phyloP scores from a whole-genome alignment of 2,888 invertebrate species.

The Cenopis cana region DNA sequence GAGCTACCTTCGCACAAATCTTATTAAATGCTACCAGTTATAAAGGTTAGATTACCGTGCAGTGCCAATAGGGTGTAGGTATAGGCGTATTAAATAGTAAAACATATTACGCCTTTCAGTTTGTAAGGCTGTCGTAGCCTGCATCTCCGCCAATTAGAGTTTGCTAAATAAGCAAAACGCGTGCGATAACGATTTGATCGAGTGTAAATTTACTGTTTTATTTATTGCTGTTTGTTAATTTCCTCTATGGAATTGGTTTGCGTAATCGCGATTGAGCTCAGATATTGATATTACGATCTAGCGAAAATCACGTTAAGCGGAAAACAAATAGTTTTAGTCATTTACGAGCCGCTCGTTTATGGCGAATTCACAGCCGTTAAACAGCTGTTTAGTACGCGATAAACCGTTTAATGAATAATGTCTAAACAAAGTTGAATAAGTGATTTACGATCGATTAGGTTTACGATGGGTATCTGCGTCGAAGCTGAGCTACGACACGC shows the following conservation, averaged over 20 bases:
- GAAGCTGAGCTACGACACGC: slow-evolving; percentile 49
- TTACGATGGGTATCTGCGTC: slow-evolving; percentile 56
- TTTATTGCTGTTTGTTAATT: slow-evolving; percentile 48
- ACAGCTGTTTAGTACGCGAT: slow-evolving; percentile 46
- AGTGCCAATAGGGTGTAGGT: slow-evolving; percentile 2
- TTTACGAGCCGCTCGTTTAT: slow-evolving; percentile 47
- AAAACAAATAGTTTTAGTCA: slow-evolving; percentile 44
- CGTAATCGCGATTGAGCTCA: slow-evolving; percentile 44
- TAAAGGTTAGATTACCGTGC: slow-evolving; percentile 36
- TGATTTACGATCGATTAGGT: slow-evolving; percentile 64
- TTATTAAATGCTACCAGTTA: slow-evolving; percentile 34
- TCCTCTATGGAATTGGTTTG: slow-evolving; percentile 49
- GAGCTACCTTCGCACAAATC: slow-evolving; percentile 37
- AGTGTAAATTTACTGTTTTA: slow-evolving; percentile 51
- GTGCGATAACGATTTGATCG: slow-evolving; percentile 51
- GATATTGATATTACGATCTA: slow-evolving; percentile 29
- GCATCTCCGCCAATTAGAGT: slow-evolving; percentile 60
- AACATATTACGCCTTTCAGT: slow-evolving; percentile 56
- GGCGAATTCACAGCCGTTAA: slow-evolving; percentile 46
- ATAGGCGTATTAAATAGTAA: not conserved
- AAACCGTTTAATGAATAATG: slow-evolving; percentile 51
- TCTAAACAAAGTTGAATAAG: slow-evolving; percentile 60
- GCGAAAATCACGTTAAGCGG: slow-evolving; percentile 41
- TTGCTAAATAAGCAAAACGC: slow-evolving; percentile 57
- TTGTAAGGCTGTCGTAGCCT: slow-evolving; percentile 53